These are phyloP conservation scores for Sebastes diaconus DNA, from an alignment of 2,797 vertebrate genomes.

Conservation along the genomic window DNA sequence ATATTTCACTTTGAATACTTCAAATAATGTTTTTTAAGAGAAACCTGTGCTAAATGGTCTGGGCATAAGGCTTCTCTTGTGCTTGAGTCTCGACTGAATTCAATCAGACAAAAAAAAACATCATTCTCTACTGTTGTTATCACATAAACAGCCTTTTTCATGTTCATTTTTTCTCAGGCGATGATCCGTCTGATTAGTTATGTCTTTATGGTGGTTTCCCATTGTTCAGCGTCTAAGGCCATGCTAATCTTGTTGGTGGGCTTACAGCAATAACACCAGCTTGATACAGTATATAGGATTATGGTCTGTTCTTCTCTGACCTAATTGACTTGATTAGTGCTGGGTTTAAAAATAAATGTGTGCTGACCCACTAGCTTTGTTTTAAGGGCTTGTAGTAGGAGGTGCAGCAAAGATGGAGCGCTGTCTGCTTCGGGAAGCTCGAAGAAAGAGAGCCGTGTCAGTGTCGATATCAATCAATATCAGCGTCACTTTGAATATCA, in stretches of 20 bases:
- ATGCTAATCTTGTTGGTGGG: slow-evolving; percentile 60
- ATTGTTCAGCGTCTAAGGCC: slow-evolving; percentile 37
- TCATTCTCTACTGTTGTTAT: neutral
- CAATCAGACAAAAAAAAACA: neutral
- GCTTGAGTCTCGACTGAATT: neutral
- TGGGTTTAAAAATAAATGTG: slow-evolving; percentile 81
- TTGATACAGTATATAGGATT: slow-evolving; percentile 66
- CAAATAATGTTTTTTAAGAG: neutral
- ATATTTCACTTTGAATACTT: neutral
- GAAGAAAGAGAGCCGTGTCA: neutral
- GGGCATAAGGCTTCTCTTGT: neutral
- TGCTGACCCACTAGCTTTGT: slow-evolving; percentile 75
- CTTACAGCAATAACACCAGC: slow-evolving; percentile 51
- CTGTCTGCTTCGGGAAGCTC: slow-evolving; percentile 14
- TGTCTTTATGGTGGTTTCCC: slow-evolving; percentile 34
- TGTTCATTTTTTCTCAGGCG: slow-evolving; percentile 11
- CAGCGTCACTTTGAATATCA: neutral
- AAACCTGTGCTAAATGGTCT: neutral
- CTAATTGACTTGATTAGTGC: slow-evolving; percentile 83
- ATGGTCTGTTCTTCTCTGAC: slow-evolving; percentile 71
- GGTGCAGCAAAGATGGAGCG: slow-evolving; percentile 14
- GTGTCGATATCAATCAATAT: neutral
- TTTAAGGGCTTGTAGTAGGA: slow-evolving; percentile 49
- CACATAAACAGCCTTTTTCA: slow-evolving; percentile 1
- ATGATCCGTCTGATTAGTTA: slow-evolving; percentile 39